Conservation (phyloP, 2,888 invertebrate species). For the Mycalesis mineus region DNA sequence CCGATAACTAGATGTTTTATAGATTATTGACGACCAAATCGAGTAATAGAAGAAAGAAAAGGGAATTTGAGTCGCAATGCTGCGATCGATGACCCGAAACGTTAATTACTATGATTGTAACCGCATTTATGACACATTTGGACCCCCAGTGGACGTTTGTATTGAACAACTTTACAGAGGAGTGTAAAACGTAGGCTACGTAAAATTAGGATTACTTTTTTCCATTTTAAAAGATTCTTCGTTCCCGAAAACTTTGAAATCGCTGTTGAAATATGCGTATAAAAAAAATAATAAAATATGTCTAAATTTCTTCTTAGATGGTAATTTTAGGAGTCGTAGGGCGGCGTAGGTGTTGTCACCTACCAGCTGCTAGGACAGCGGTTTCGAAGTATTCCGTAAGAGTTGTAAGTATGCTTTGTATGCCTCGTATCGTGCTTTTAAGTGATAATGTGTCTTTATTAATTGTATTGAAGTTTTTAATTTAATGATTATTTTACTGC, state of each 20-base stretch:
- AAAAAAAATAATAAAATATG: constrained; percentile 45
- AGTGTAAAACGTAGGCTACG: constrained; percentile 56
- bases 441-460: constrained; percentile 54
- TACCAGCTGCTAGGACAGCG: constrained; percentile 42
- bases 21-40: constrained; percentile 61
- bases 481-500: constrained; percentile 66
- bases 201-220: constrained; percentile 62
- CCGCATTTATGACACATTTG: constrained; percentile 58
- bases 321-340: constrained; percentile 46
- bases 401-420: constrained; percentile 69
- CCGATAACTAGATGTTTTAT: constrained; percentile 48
- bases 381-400: constrained; percentile 38
- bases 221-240: constrained; percentile 64
- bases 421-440: constrained; percentile 72
- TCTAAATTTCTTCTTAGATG: constrained; percentile 57
- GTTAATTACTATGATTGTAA: constrained; percentile 39
- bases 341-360: constrained; percentile 31
- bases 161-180: constrained; percentile 25
- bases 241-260: constrained; percentile 39
- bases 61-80: constrained; percentile 59
- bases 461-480: constrained; percentile 41
- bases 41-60: constrained; percentile 27
- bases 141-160: constrained; percentile 49
- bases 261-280: constrained; percentile 47
- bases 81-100: constrained; percentile 41